Evolutionary conservation across 2,797 vertebrate species (phyloP).

Genomic region (Acanthurus tractus): DNA sequence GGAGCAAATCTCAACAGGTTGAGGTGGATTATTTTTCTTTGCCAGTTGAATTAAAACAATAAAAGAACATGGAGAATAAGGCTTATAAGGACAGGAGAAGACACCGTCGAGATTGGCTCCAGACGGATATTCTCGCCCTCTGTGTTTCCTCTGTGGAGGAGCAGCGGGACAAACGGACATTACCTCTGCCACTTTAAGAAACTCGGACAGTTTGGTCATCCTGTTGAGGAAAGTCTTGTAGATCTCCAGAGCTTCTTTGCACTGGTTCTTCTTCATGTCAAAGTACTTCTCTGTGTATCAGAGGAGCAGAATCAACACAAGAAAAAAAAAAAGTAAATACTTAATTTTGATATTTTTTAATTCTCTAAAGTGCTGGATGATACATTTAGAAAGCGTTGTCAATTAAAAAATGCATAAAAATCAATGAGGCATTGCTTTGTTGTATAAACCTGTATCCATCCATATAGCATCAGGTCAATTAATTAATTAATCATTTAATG

Average conservation of each 20-base stretch:
- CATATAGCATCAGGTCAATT: conserved; percentile 31
- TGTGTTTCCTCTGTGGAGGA: conserved; percentile 45
- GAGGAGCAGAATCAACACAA: not conserved
- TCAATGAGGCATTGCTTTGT: not conserved
- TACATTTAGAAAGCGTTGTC: not conserved
- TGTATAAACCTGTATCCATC: not conserved
- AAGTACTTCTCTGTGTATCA: conserved; percentile 92
- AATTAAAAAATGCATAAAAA: not conserved
- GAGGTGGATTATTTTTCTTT: not conserved
- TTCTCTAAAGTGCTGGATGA: not conserved
- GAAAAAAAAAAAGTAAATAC: not conserved
- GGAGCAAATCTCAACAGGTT: conserved; percentile 74
- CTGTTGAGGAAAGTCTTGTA: conserved; percentile 96
- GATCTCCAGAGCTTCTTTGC: conserved; percentile 96
- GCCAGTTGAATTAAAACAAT: conserved; percentile 16
- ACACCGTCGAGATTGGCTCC: conserved; percentile 69
- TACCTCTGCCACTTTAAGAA: conserved; percentile 98
- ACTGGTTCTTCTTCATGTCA: conserved; percentile 97
- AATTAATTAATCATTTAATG: conserved; percentile 42
- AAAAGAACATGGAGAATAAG: not conserved
- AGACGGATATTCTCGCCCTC: conserved; percentile 58
- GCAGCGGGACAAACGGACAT: conserved; percentile 67
- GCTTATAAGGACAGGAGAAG: conserved; percentile 7
- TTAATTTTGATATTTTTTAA: not conserved
- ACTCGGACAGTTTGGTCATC: conserved; percentile 94